phyloP scores from a whole-genome alignment of 2,797 vertebrate genomes.

The Corythornis leucogaster region DNA sequence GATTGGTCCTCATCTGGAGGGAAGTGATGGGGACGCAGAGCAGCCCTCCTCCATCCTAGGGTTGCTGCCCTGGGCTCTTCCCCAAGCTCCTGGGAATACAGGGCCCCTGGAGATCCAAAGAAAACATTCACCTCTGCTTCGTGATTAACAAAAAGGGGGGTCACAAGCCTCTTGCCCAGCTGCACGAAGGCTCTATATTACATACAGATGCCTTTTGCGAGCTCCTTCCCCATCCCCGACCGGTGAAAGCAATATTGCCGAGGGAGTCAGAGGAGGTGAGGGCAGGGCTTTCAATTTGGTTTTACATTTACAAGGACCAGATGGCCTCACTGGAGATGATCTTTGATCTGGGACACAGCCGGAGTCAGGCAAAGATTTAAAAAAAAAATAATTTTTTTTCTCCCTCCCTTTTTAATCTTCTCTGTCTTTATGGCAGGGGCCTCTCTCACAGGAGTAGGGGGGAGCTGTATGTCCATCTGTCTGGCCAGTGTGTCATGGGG shows the following conservation, averaged over 20 bases:
- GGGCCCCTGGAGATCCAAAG: constrained; percentile 27
- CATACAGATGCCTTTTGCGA: constrained; percentile 53
- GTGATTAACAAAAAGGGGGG: constrained; percentile 15
- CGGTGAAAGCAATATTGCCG: constrained; percentile 39
- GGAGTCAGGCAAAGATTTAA: constrained; percentile 16
- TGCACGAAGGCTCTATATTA: constrained; percentile 5
- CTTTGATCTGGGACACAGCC: constrained; percentile 67
- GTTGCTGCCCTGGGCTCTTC: not conserved
- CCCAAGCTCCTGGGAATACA: not conserved
- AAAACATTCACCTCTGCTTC: constrained; percentile 50
- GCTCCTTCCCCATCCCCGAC: not conserved
- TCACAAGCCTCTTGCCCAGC: constrained; percentile 28
- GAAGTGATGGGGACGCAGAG: not conserved
- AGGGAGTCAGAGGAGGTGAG: constrained; percentile 58
- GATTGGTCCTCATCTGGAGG: not conserved
- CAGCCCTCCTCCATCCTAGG: not conserved
- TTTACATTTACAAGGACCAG: constrained; percentile 74
- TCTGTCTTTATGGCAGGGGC: not conserved
- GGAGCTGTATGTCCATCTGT: not conserved
- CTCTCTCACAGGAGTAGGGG: not conserved
- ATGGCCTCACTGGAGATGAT: constrained; percentile 67
- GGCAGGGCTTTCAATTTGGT: constrained; percentile 67
- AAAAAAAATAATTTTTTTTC: not conserved
- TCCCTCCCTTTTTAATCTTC: constrained; percentile 23
- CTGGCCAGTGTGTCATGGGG: fast-evolving